These are phyloP conservation scores for Gallinago media DNA, from an alignment of 2,113 vertebrate genomes.

Conservation along the genomic window DNA sequence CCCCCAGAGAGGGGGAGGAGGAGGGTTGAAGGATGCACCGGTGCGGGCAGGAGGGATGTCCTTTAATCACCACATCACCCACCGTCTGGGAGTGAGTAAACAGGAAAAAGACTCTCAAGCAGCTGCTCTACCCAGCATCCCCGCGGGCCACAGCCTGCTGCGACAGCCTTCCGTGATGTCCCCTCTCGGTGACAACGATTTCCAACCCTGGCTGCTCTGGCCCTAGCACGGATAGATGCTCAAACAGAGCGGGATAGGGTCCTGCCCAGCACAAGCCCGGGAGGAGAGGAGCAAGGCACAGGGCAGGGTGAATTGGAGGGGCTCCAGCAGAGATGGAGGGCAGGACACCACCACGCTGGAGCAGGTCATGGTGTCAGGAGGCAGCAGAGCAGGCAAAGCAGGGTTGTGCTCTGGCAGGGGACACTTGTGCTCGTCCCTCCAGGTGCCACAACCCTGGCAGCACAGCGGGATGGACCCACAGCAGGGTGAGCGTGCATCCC, in stretches of 20 bases:
- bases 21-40: not conserved
- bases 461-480: accelerated
- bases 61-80: slow-evolving; percentile 16
- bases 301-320: not conserved
- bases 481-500: not conserved
- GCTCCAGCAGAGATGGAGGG: not conserved
- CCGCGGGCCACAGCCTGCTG: not conserved
- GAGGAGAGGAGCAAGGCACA: not conserved
- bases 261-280: accelerated
- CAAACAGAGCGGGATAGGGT: not conserved
- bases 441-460: not conserved
- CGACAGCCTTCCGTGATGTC: not conserved
- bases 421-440: not conserved
- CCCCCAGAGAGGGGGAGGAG: not conserved
- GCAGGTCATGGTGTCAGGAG: not conserved
- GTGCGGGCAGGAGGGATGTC: not conserved
- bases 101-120: slow-evolving; percentile 67
- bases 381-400: not conserved
- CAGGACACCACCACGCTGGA: accelerated
- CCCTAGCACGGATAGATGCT: accelerated
- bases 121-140: slow-evolving; percentile 19
- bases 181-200: not conserved
- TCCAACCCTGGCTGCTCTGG: not conserved
- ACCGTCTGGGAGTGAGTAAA: slow-evolving; percentile 60
- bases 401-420: accelerated